Conservation (phyloP, 2,888 invertebrate genomes). For the Aphrophora alni region DNA sequence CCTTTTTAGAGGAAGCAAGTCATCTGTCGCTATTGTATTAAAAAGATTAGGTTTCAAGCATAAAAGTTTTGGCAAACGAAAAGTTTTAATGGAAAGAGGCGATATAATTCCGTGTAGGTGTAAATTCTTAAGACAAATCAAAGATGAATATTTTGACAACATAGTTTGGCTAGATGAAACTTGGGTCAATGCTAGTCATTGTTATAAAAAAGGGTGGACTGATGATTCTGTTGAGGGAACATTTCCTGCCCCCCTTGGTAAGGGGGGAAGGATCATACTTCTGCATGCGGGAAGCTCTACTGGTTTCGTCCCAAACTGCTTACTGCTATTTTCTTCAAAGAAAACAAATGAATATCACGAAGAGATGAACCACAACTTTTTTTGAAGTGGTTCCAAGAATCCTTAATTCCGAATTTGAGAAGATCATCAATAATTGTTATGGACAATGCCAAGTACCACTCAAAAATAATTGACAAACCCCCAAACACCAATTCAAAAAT, state of each 20-base stretch:
- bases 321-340: conserved; percentile 1
- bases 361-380: neutral
- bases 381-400: neutral
- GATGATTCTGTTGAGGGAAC: conserved; percentile 15
- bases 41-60: conserved; percentile 11
- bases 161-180: conserved; percentile 24
- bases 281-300: conserved; percentile 12
- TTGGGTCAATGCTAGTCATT: conserved; percentile 30
- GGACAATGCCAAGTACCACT: conserved; percentile 16
- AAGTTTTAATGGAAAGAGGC: neutral
- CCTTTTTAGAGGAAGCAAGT: conserved; percentile 6
- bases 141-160: conserved; percentile 7
- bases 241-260: neutral
- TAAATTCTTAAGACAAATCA: conserved; percentile 26
- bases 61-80: neutral
- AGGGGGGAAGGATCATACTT: conserved; percentile 25
- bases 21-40: neutral
- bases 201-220: conserved; percentile 11
- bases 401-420: neutral
- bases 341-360: conserved; percentile 17
- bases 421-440: conserved; percentile 6
- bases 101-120: conserved; percentile 23
- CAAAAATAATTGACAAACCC: conserved; percentile 12
- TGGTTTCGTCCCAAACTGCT: conserved; percentile 16
- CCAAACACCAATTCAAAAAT: neutral